Conservation (phyloP, 2,888 invertebrate genomes). For the Drosophila peninsularis region DNA sequence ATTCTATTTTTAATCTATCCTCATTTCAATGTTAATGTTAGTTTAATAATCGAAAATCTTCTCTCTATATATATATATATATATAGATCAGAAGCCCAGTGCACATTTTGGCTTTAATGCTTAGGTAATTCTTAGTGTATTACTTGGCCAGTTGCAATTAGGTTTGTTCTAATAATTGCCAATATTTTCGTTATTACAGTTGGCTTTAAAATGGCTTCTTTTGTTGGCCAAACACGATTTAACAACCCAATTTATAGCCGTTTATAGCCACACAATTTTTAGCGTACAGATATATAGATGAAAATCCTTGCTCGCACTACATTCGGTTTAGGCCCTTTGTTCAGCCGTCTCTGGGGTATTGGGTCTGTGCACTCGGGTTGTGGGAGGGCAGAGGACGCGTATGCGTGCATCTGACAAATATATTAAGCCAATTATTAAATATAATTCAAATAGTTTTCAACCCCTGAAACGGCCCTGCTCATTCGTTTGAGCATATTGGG, state of each 20-base stretch:
- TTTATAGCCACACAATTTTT: neutral
- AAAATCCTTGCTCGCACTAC: neutral
- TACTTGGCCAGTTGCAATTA: neutral
- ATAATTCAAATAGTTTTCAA: conserved; percentile 59
- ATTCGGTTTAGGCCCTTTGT: conserved; percentile 10
- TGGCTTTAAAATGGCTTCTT: conserved; percentile 1
- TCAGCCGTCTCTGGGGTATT: conserved; percentile 6
- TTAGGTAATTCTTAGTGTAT: too few relatives aligned
- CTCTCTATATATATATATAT: neutral
- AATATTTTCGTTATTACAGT: neutral
- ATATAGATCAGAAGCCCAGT: too few relatives aligned
- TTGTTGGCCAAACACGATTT: neutral
- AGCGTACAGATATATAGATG: neutral
- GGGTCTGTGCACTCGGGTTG: neutral
- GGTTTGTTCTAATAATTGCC: neutral
- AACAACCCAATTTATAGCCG: neutral
- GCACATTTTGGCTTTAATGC: too few relatives aligned
- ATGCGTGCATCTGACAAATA: conserved; percentile 45
- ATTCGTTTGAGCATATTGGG: neutral
- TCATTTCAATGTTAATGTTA: conserved; percentile 53
- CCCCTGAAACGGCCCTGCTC: neutral
- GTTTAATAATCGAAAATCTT: neutral
- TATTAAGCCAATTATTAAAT: conserved; percentile 60
- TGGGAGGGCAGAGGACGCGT: conserved; percentile 6
- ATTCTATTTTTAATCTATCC: conserved; percentile 12